phyloP scores from a whole-genome alignment of 2,113 vertebrate genomes.

The Nipponia nippon region DNA sequence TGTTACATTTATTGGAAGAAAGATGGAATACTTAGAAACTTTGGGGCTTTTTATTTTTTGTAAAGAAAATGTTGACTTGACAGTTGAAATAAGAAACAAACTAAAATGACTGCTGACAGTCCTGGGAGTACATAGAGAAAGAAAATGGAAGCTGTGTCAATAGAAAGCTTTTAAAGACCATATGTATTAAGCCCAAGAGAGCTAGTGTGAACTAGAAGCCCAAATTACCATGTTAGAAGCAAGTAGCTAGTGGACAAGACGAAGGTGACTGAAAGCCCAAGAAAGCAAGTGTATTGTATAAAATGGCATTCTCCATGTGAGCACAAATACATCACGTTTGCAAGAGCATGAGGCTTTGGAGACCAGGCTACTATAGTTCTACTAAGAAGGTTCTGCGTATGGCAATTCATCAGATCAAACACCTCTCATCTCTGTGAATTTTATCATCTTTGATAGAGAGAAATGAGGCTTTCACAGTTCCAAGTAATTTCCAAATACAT shows the following conservation, averaged over 20 bases:
- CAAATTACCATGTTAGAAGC: neutral
- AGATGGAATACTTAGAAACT: neutral
- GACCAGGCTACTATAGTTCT: neutral
- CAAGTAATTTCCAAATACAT: neutral
- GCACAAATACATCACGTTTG: neutral
- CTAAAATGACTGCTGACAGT: conserved; percentile 18
- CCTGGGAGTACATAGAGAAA: neutral
- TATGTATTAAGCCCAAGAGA: neutral
- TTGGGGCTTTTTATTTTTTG: neutral
- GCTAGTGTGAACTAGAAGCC: neutral
- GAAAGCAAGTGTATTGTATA: neutral
- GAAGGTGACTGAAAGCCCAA: neutral
- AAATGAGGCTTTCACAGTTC: neutral
- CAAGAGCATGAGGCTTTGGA: neutral
- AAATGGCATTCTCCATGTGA: neutral
- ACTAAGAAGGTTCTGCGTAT: neutral
- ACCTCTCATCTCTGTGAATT: neutral
- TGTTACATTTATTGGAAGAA: neutral
- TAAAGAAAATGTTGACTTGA: neutral
- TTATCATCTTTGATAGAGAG: neutral
- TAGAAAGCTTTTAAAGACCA: conserved; percentile 23
- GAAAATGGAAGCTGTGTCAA: neutral
- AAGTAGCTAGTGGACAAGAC: neutral
- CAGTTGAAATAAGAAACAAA: neutral
- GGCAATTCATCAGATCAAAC: neutral